Base-by-base conservation (phyloP, 2,113 vertebrate genomes). In the Phycodurus eques region DNA sequence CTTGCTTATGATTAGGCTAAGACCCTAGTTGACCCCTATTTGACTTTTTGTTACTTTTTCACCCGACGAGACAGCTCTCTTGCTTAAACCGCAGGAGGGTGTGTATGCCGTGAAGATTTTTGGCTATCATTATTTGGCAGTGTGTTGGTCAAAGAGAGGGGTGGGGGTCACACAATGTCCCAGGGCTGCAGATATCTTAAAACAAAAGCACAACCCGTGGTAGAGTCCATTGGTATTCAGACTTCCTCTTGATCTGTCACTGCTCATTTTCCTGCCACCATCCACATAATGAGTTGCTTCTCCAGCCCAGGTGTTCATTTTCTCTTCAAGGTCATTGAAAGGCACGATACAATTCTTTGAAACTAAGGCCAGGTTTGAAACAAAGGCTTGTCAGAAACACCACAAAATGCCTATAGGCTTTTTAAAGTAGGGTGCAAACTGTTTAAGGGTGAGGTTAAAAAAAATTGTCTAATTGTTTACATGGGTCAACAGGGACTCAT, bases 271-370 rank as follows among this genome's bases (percentile, higher is more conserved):
- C 74, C 61, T 76, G 80, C 73, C 67, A 73, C 81, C 78, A 79
- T 87, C 83, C 80, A 72, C 63, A 46, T 89, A 90, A 90, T 86
- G 87, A 90, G 83, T 82, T 75, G 81, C 79, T 79, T 88, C 87
- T 83, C 76, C 67, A 82, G 84, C 78, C 77, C 80, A 85, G 85
- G 87, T 91, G 86, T 85, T 88, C 80, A 73, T 80, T 80, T 79
- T 80, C 80, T 75, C 64, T 66, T 67, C 87, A 90, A 90, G 90
- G 90, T 89, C 84, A 88, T 68, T 78, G 72, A 73, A 77, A 85
- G 83, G 80, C 80, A 88, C 78, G 80, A 81, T 74, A 76, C 76
- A 84, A 83, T 87, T 79, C 80, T 81, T 84, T 61, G 76, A 82
- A 79, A 84, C 70, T 62, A 71, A 85, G 31, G 72, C 77, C 72